These are phyloP conservation scores for Hybognathus amarus DNA, from an alignment of 2,797 vertebrate species.

Conservation along the genomic window DNA sequence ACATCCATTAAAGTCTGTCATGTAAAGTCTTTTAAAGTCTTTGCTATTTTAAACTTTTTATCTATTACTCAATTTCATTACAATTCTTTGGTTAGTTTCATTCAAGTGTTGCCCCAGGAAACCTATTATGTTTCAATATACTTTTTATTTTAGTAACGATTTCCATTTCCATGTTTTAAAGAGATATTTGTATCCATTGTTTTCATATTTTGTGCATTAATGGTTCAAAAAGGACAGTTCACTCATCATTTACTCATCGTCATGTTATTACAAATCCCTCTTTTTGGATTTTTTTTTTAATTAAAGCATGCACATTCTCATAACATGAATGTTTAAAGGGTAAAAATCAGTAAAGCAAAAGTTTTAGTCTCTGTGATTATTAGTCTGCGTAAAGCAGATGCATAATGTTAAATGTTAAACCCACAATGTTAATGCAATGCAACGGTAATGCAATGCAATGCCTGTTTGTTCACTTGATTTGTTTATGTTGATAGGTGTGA, in stretches of 20 bases:
- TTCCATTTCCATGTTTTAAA: background rate
- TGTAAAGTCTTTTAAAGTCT: background rate
- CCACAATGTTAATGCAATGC: background rate
- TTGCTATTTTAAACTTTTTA: background rate
- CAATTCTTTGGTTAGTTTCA: background rate
- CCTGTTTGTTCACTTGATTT: background rate
- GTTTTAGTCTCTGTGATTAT: no score
- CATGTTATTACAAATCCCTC: background rate
- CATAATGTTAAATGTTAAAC: background rate
- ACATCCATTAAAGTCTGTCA: background rate
- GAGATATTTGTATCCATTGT: background rate
- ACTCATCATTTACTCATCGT: background rate
- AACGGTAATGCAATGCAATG: no score
- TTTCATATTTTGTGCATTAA: background rate
- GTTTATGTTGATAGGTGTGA: background rate
- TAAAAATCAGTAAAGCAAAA: background rate
- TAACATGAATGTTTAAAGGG: background rate
- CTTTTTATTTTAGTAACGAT: background rate
- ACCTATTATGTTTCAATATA: background rate
- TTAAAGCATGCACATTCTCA: background rate
- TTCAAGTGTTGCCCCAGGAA: background rate
- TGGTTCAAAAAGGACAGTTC: background rate
- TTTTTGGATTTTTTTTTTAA: background rate
- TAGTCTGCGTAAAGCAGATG: no score
- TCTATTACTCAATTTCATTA: background rate